These are phyloP conservation scores for Gallinago jamesoni DNA, from an alignment of 2,113 vertebrate genomes.

Conservation along the genomic window DNA sequence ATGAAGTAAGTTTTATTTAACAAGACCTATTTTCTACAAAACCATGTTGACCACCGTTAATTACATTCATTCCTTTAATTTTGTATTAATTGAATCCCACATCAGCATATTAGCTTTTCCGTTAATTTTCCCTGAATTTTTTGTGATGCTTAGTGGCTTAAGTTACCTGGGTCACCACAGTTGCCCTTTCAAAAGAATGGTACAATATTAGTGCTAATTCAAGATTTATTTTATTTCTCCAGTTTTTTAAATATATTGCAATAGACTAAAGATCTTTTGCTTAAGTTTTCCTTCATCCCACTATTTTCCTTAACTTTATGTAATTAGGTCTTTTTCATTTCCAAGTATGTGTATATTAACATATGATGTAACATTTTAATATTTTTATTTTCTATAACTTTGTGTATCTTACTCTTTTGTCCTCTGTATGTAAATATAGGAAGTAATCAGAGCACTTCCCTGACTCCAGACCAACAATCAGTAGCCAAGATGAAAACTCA, in stretches of 20 bases:
- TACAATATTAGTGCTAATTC: neutral
- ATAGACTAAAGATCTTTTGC: neutral
- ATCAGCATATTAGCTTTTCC: slow-evolving; percentile 27
- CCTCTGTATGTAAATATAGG: neutral
- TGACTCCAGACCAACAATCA: neutral
- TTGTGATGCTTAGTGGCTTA: neutral
- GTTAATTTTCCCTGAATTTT: slow-evolving; percentile 27
- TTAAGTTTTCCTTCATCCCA: neutral
- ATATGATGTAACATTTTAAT: neutral
- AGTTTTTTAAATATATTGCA: neutral
- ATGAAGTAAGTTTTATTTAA: slow-evolving; percentile 43
- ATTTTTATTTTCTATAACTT: neutral
- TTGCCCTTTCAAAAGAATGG: neutral
- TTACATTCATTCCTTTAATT: slow-evolving; percentile 49
- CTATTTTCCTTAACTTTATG: neutral
- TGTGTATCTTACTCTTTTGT: neutral
- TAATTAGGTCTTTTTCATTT: neutral
- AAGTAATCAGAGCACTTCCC: neutral
- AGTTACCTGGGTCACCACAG: neutral
- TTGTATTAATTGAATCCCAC: slow-evolving; percentile 44
- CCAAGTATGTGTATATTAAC: neutral
- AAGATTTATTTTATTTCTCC: neutral
- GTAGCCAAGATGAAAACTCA: neutral
- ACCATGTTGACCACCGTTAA: slow-evolving; percentile 46
- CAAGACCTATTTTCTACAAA: slow-evolving; percentile 38